A percentile compares a stretch with the other conserved stretches of the same genome.
Conservation (phyloP, 2,113 vertebrate genomes). For the Holacanthus passer region DNA sequence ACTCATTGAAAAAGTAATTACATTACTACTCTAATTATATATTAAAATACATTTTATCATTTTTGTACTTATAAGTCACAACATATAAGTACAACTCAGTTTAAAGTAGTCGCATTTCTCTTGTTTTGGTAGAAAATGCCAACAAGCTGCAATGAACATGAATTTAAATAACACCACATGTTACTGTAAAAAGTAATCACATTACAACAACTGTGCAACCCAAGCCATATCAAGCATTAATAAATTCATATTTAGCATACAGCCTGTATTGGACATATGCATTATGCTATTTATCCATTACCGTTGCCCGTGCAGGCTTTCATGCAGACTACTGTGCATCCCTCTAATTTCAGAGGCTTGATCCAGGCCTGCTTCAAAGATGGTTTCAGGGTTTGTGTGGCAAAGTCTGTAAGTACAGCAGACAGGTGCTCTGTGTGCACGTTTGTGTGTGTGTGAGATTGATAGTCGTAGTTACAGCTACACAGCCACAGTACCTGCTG, state of each 20-base stretch:
- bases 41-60: no score
- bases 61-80: no score
- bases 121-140: no score
- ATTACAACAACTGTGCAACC: background rate
- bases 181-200: background rate
- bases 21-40: no score
- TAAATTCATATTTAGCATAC: background rate
- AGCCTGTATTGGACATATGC: background rate
- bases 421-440: constrained; percentile 17
- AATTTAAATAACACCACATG: no score
- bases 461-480: constrained; percentile 27
- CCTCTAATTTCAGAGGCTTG: background rate
- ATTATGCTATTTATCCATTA: background rate
- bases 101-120: no score
- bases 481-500: constrained; percentile 43
- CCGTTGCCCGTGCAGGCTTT: background rate
- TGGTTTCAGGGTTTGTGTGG: constrained; percentile 11
- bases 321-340: background rate
- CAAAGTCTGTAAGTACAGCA: background rate
- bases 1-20: no score
- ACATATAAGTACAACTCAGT: no score
- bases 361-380: constrained; percentile 10
- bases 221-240: background rate
- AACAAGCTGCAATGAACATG: no score
- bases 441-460: background rate